phyloP scores from a whole-genome alignment of 2,797 vertebrate species.

The Spinibarbus caldwelli region DNA sequence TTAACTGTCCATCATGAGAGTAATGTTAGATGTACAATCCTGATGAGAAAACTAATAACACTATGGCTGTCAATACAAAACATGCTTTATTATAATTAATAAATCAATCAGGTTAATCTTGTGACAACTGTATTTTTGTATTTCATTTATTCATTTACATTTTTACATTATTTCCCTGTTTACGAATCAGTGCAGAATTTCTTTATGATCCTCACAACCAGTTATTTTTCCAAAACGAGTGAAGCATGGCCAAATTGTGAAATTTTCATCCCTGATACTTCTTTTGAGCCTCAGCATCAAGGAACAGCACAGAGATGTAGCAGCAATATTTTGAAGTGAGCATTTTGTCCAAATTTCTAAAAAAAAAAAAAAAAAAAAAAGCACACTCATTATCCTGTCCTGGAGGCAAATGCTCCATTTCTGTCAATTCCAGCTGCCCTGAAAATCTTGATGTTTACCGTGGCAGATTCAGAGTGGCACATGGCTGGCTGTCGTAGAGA shows the following conservation, averaged over 20 bases:
- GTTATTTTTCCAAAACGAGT: background rate
- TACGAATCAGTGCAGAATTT: background rate
- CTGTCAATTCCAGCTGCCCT: conserved; percentile 29
- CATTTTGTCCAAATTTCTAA: background rate
- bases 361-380: background rate
- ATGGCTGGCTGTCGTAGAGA: background rate
- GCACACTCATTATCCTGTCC: conserved; percentile 5
- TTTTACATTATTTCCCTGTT: background rate
- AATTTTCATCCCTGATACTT: background rate
- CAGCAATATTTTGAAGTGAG: background rate
- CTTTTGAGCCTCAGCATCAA: background rate
- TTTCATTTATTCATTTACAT: background rate
- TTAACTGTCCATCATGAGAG: background rate
- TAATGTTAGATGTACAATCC: background rate
- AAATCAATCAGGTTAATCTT: background rate
- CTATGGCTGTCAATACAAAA: background rate
- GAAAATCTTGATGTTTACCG: conserved; percentile 25
- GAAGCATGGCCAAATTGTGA: background rate
- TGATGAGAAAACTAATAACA: background rate
- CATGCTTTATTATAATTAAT: background rate
- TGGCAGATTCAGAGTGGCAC: conserved; percentile 24
- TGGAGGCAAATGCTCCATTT: conserved; percentile 26
- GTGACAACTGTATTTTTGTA: background rate
- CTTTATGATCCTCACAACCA: background rate
- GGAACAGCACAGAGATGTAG: background rate